phyloP scores from a whole-genome alignment of 2,113 vertebrate species.

The Cyprinodon tularosa region DNA sequence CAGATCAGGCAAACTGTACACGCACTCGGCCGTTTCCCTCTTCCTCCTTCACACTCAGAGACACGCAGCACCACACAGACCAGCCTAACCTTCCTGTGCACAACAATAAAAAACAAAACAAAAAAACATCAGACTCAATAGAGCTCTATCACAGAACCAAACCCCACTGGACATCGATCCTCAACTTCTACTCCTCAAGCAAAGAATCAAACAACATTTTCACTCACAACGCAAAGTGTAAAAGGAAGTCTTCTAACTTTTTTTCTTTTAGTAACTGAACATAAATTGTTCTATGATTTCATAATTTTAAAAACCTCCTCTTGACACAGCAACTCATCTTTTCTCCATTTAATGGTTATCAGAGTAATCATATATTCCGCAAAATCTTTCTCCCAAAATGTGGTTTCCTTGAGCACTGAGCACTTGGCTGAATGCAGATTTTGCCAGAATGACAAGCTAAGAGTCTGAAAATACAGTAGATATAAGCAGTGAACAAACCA shows the following conservation, averaged over 20 bases:
- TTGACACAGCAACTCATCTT: not conserved
- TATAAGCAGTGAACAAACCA: not conserved
- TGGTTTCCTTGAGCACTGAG: not conserved
- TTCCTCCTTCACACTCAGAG: slow-evolving; percentile 11
- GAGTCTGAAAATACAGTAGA: not conserved
- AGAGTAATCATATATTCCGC: no score
- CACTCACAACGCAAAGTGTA: slow-evolving; percentile 3
- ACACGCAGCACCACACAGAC: slow-evolving; percentile 2
- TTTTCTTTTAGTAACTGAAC: not conserved
- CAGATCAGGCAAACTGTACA: slow-evolving; percentile 47
- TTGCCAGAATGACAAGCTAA: no score
- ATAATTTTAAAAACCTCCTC: not conserved
- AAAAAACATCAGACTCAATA: slow-evolving; percentile 39
- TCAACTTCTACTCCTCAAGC: slow-evolving; percentile 50
- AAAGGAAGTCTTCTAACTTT: not conserved
- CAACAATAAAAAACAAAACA: not conserved
- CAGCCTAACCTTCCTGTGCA: not conserved
- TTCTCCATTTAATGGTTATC: not conserved
- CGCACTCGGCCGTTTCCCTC: slow-evolving; percentile 21
- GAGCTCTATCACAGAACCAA: slow-evolving; percentile 45
- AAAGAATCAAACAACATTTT: slow-evolving; percentile 33
- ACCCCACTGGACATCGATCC: slow-evolving; percentile 60
- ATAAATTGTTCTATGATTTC: not conserved
- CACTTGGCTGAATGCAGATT: not conserved
- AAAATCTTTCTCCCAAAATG: not conserved